A percentile compares a stretch with the other conserved stretches of the same genome.
These are phyloP conservation scores for Peromyscus melanophrys DNA, from an alignment of 2,797 vertebrate genomes.

Conservation along the genomic window DNA sequence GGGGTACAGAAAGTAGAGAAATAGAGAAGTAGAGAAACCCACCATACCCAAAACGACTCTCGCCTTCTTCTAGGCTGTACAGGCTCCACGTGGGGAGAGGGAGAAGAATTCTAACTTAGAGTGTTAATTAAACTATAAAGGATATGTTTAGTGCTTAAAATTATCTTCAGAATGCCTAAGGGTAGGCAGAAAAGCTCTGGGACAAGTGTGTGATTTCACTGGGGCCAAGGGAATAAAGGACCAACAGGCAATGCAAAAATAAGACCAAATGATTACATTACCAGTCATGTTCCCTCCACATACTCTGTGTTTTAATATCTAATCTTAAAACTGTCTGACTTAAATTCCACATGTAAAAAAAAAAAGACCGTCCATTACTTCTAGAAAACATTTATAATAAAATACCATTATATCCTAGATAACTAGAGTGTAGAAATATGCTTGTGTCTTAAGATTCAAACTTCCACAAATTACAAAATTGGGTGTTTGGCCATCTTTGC, in stretches of 20 bases:
- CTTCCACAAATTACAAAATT: constrained; percentile 3
- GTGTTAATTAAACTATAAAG: background rate
- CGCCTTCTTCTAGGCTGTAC: background rate
- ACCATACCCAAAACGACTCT: accelerated
- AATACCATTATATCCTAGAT: constrained; percentile 10
- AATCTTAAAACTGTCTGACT: constrained; percentile 15
- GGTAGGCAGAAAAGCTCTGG: background rate
- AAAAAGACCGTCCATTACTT: background rate
- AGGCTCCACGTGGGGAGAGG: background rate
- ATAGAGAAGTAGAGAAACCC: background rate
- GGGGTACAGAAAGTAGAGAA: background rate
- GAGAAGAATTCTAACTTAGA: background rate
- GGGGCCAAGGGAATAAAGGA: background rate
- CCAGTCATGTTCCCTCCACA: background rate
- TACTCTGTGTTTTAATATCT: background rate
- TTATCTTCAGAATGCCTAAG: background rate
- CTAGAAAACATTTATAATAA: constrained; percentile 38
- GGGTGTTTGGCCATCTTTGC: background rate
- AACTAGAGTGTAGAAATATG: background rate
- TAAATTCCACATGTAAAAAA: background rate
- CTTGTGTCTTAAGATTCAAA: background rate
- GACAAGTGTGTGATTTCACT: background rate
- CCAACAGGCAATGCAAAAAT: background rate
- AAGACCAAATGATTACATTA: background rate
- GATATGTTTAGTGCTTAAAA: background rate